Conservation (phyloP, 2,888 invertebrate species). For the Ennomos erosarius region DNA sequence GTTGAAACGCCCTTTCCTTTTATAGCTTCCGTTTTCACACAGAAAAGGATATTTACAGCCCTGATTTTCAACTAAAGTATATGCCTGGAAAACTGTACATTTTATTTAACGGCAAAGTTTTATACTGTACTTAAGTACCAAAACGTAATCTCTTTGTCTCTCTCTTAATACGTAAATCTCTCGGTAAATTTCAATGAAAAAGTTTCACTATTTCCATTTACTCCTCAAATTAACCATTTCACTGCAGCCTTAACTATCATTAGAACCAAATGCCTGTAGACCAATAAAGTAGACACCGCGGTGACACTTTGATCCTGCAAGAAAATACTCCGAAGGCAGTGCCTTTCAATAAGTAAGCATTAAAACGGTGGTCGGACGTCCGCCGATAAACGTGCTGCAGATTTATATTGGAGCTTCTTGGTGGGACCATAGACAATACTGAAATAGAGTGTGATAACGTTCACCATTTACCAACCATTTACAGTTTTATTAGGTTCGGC, state of each 20-base stretch:
- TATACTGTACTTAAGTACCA: too few relatives aligned
- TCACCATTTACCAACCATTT: slow-evolving; percentile 1
- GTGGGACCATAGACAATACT: slow-evolving; percentile 18
- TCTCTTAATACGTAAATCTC: too few relatives aligned
- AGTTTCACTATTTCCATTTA: slow-evolving; percentile 3
- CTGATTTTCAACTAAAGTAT: too few relatives aligned
- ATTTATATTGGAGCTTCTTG: slow-evolving; percentile 40
- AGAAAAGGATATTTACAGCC: too few relatives aligned
- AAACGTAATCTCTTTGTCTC: too few relatives aligned
- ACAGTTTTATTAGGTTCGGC: not conserved
- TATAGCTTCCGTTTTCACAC: too few relatives aligned
- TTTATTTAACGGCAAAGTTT: too few relatives aligned
- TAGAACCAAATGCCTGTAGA: slow-evolving; percentile 36
- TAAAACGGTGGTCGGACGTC: slow-evolving; percentile 61
- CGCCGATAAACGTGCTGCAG: slow-evolving; percentile 61
- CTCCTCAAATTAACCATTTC: slow-evolving; percentile 1
- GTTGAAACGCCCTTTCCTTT: too few relatives aligned
- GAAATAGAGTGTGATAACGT: slow-evolving; percentile 10
- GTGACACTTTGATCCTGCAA: slow-evolving; percentile 73
- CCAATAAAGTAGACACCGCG: slow-evolving; percentile 65
- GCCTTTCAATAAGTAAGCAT: slow-evolving; percentile 83
- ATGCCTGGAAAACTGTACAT: too few relatives aligned
- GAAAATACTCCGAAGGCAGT: slow-evolving; percentile 70
- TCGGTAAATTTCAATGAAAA: not conserved
- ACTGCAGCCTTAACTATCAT: slow-evolving; percentile 37